phyloP scores from a whole-genome alignment of 2,888 invertebrate species.

The Brachycybe producta region DNA sequence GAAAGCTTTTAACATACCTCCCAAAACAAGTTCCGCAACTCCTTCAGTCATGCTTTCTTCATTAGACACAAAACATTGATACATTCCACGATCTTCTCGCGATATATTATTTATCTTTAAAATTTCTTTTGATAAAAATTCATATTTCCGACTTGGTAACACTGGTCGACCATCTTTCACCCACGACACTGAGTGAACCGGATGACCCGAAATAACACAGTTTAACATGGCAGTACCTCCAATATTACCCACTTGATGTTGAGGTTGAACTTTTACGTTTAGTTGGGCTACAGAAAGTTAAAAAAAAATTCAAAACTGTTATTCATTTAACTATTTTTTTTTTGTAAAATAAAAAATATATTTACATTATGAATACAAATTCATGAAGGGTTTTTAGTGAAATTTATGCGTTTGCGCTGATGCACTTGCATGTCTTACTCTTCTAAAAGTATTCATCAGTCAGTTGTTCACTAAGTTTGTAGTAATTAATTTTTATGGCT shows the following conservation, averaged over 20 bases:
- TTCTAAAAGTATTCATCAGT: no score
- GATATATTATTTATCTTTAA: slow-evolving; percentile 27
- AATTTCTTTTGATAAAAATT: slow-evolving; percentile 18
- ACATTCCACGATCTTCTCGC: slow-evolving; percentile 32
- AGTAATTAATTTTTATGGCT: no score
- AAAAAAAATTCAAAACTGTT: no score
- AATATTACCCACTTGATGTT: slow-evolving; percentile 27
- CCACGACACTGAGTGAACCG: slow-evolving; percentile 83
- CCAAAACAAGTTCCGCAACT: slow-evolving; percentile 17
- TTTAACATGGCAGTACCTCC: slow-evolving; percentile 30
- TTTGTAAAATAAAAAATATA: no score
- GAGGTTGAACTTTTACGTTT: slow-evolving; percentile 16
- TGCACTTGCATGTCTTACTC: no score
- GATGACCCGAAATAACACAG: slow-evolving; percentile 41
- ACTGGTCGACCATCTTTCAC: slow-evolving; percentile 79
- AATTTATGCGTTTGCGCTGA: no score
- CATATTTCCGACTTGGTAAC: slow-evolving; percentile 5
- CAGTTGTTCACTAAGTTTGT: no score
- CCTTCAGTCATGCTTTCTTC: slow-evolving; percentile 19
- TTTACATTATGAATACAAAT: no score
- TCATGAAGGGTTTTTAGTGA: no score
- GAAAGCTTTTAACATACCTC: slow-evolving; percentile 19
- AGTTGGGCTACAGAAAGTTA: slow-evolving; percentile 17
- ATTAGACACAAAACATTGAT: slow-evolving; percentile 30
- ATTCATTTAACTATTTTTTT: background rate